These are phyloP conservation scores for Teinopalpus imperialis DNA, from an alignment of 2,888 invertebrate genomes.

Conservation along the genomic window DNA sequence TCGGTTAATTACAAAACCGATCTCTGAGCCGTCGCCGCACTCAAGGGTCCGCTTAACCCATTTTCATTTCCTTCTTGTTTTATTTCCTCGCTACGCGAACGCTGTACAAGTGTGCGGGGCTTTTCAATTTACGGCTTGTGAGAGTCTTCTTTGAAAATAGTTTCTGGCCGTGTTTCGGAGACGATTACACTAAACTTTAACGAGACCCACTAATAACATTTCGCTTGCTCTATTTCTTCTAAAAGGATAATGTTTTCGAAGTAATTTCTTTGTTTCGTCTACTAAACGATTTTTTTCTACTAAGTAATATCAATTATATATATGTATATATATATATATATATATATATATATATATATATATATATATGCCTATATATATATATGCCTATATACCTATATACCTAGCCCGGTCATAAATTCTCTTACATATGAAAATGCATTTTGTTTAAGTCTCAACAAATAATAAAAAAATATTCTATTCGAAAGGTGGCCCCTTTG, in stretches of 20 bases:
- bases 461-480: no score
- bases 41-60: slow-evolving; percentile 66
- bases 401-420: no score
- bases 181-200: slow-evolving; percentile 35
- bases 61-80: slow-evolving; percentile 64
- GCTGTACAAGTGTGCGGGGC: slow-evolving; percentile 49
- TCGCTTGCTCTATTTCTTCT: slow-evolving; percentile 13
- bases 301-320: no score
- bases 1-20: slow-evolving; percentile 55
- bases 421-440: no score
- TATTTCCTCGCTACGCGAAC: slow-evolving; percentile 51
- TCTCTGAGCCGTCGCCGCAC: slow-evolving; percentile 45
- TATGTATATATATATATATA: no score
- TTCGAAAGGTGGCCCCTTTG: no score
- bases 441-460: no score
- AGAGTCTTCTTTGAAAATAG: slow-evolving; percentile 40
- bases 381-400: no score
- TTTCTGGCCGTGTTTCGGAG: slow-evolving; percentile 31
- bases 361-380: no score
- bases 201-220: slow-evolving; percentile 23
- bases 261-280: no score
- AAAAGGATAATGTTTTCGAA: slow-evolving; percentile 9
- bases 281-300: no score
- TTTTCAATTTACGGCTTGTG: slow-evolving; percentile 57
- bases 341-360: no score